Conservation (phyloP, 2,797 vertebrate genomes). For the Poeciliopsis presidionis region DNA sequence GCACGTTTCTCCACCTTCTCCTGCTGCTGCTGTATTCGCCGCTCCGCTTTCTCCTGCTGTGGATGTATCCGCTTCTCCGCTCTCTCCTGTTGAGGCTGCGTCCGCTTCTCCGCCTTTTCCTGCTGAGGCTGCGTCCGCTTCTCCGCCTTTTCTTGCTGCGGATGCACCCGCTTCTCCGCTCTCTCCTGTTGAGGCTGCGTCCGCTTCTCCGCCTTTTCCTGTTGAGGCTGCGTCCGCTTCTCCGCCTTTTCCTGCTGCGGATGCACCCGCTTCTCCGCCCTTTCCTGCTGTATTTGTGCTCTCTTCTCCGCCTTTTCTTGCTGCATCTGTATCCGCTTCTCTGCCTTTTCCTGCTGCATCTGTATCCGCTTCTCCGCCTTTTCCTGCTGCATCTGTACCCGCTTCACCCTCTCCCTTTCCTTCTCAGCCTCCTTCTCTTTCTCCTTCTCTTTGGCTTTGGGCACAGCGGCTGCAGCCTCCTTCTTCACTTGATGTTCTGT, state of each 20-base stretch:
- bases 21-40: conserved; percentile 29
- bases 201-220: conserved; percentile 63
- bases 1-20: conserved; percentile 67
- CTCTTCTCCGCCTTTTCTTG: conserved; percentile 67
- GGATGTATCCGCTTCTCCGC: conserved; percentile 9
- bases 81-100: conserved; percentile 8
- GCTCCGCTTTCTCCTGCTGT: conserved; percentile 15
- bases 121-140: conserved; percentile 7
- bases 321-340: conserved; percentile 49
- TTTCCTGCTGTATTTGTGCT: conserved; percentile 57
- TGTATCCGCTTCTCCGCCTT: conserved; percentile 71
- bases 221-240: conserved; percentile 6
- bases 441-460: conserved; percentile 59
- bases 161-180: conserved; percentile 67
- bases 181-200: conserved; percentile 1
- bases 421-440: conserved; percentile 57
- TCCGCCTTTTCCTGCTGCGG: conserved; percentile 16
- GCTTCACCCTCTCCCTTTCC: conserved; percentile 60
- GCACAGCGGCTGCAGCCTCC: conserved; percentile 45
- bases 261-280: conserved; percentile 42
- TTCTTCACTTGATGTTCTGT: conserved; percentile 74
- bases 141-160: conserved; percentile 58
- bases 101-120: conserved; percentile 13
- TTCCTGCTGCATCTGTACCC: conserved; percentile 34
- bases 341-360: conserved; percentile 29